Base-by-base conservation (phyloP, 2,888 invertebrate genomes). In the Zaprionus bogoriensis region DNA sequence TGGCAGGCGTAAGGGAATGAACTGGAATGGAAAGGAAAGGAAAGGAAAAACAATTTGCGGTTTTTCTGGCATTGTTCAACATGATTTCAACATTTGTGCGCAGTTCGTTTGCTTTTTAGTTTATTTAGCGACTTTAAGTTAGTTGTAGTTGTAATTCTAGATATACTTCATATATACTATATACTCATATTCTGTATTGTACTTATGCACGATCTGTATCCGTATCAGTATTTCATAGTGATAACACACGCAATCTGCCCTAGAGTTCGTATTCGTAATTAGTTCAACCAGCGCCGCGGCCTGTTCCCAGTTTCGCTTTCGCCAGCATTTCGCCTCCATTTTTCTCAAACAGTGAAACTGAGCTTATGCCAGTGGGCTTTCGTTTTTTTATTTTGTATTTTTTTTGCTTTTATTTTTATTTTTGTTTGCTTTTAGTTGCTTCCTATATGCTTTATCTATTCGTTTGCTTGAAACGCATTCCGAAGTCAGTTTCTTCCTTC, bases 51-150 rank as follows among this genome's bases (percentile, higher is more conserved):
- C 76, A 82, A 74, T 67, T 78, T 74, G 71, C 42, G 75, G 65
- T 66, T 82, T 74, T 71, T 82, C 79, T 78, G 83, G 83, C 76
- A 85, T 85, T 78, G 82, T 82, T 79, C 67, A 78, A 82, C 76
- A 62, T 58, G 28, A 59, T 73, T 66, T 66, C 51, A 58, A 58
- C 62, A 50, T 51, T 74, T 54, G 53, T 59, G 20, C 22, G n/a
- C 20, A 9, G 5, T 7, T 27, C 41, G n/a, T 58, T 64, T 61
- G 64, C 44, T 64, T 66, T 78, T 72, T 86, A 79, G 83, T 86
- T 77, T 74, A 83, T 77, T 69, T 77, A 71, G 72, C n/a, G 70
- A 71, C 68, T 69, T 72, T 64, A 71, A 85, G 73, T 77, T 81
- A 69, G 80, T 79, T 62, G 12, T 39, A 5, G 22, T 42, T 59